Conservation (phyloP, 2,797 vertebrate genomes). For the Petrocephalus schoutedeni region DNA sequence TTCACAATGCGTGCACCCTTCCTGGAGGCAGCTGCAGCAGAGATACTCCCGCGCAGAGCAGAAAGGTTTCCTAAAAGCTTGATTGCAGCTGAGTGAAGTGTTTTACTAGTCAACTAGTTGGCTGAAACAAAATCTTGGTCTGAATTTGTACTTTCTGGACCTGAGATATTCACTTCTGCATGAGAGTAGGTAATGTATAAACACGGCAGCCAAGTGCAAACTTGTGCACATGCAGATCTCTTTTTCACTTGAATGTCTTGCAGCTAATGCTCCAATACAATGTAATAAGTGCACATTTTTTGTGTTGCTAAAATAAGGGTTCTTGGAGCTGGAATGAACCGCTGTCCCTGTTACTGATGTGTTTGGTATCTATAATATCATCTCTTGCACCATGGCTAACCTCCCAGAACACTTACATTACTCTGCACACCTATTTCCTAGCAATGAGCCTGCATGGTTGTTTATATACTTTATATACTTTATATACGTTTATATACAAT, state of each 20-base stretch:
- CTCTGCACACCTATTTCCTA: background rate
- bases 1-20: too few relatives aligned
- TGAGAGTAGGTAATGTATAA: background rate
- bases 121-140: background rate
- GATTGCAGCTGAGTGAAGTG: too few relatives aligned
- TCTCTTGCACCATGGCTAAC: background rate
- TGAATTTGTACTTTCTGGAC: too few relatives aligned
- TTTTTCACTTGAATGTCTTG: background rate
- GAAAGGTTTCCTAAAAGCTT: too few relatives aligned
- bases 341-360: background rate
- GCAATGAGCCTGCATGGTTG: slow-evolving; percentile 23
- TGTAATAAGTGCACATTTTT: background rate
- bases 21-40: too few relatives aligned
- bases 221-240: background rate
- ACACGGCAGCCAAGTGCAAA: background rate
- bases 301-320: background rate
- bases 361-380: background rate
- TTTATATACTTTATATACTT: too few relatives aligned
- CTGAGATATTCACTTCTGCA: background rate
- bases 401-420: background rate
- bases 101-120: background rate
- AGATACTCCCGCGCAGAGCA: too few relatives aligned
- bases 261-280: background rate
- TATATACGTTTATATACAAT: too few relatives aligned
- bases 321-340: background rate